Conservation (phyloP, 2,113 vertebrate genomes). For the Pangasianodon gigas region DNA sequence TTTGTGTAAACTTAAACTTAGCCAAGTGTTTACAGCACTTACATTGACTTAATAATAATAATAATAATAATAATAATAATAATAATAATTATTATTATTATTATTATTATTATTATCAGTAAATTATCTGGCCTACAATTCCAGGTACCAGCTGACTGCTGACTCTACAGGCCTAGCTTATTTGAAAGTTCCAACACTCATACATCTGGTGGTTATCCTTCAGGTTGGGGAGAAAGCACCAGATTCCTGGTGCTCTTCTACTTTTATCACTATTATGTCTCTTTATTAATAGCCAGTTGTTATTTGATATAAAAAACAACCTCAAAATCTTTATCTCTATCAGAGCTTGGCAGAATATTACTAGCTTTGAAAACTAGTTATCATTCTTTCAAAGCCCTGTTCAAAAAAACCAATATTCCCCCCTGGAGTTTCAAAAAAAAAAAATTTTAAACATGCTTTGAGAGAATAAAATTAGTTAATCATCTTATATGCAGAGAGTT, state of each 20-base stretch:
- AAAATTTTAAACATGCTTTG: neutral
- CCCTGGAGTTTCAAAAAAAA: neutral
- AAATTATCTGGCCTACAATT: too few relatives aligned
- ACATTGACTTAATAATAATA: neutral
- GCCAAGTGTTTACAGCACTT: neutral
- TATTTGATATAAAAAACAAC: neutral
- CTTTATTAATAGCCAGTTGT: neutral
- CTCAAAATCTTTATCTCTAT: slow-evolving; percentile 8
- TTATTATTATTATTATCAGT: too few relatives aligned
- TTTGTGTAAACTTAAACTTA: neutral
- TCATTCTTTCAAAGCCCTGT: neutral
- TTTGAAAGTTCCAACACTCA: neutral
- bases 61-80: too few relatives aligned
- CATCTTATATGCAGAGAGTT: slow-evolving; percentile 6
- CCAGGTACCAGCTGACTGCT: too few relatives aligned
- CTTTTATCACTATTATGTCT: neutral
- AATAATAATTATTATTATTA: too few relatives aligned
- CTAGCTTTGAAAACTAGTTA: neutral
- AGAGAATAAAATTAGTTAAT: slow-evolving; percentile 16
- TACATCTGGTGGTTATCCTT: neutral
- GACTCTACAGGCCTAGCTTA: neutral
- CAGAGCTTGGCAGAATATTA: neutral
- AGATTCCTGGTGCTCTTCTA: neutral
- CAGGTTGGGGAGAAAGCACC: neutral
- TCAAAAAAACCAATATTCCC: neutral